Evolutionary conservation across 2,113 vertebrate genomes (phyloP).

Genomic region (Podilymbus podiceps): DNA sequence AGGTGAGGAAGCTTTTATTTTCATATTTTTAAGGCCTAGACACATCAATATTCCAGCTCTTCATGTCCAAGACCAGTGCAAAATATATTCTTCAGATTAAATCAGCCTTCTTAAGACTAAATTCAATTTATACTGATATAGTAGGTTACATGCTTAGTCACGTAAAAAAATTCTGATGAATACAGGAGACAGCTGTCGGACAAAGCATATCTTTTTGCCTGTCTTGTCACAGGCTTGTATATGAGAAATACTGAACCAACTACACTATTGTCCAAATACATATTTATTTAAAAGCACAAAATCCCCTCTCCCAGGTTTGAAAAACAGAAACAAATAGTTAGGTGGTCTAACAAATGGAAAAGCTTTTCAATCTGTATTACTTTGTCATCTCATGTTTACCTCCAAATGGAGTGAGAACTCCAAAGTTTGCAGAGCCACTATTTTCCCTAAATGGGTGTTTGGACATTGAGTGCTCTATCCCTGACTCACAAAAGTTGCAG

Average conservation of each 20-base stretch:
- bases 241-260: background rate
- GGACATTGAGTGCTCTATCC: background rate
- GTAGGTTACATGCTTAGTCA: slow-evolving; percentile 28
- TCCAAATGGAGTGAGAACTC: background rate
- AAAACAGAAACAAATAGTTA: background rate
- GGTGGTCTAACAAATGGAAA: background rate
- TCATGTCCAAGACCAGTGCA: slow-evolving; percentile 33
- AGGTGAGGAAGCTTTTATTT: background rate
- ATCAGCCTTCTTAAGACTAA: slow-evolving; percentile 54
- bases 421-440: background rate
- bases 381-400: background rate
- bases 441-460: background rate
- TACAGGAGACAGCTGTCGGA: slow-evolving; percentile 17
- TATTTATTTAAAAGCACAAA: background rate
- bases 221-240: background rate
- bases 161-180: slow-evolving; percentile 32
- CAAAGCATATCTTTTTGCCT: background rate
- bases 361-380: rapidly evolving
- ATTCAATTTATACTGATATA: slow-evolving; percentile 50
- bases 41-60: slow-evolving; percentile 50
- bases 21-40: slow-evolving; percentile 8
- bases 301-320: background rate
- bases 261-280: background rate
- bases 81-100: slow-evolving; percentile 61
- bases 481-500: background rate